Evolutionary conservation across 2,113 vertebrate species (phyloP).

Genomic region (Toxostoma redivivum): DNA sequence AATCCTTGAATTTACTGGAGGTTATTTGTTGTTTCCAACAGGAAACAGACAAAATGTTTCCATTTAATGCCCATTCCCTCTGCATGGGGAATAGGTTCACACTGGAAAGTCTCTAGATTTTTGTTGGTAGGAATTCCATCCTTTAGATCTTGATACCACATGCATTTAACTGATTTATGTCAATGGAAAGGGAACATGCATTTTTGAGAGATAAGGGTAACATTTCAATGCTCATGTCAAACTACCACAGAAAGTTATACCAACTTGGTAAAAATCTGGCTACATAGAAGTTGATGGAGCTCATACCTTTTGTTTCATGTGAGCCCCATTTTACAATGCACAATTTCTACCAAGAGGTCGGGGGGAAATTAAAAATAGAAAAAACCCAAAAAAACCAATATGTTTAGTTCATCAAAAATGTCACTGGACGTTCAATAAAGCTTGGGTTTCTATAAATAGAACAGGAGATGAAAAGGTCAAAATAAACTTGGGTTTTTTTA

Average conservation of each 20-base stretch:
- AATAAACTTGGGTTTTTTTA: background rate
- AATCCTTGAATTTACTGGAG: background rate
- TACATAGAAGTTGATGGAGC: background rate
- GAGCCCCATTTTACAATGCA: background rate
- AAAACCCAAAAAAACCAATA: accelerated
- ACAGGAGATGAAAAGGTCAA: background rate
- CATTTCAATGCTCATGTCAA: background rate
- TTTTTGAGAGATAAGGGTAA: background rate
- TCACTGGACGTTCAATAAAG: background rate
- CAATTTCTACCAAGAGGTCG: background rate
- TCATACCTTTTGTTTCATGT: background rate
- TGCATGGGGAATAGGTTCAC: background rate
- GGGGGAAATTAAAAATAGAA: background rate
- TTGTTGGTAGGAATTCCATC: background rate
- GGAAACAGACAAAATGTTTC: background rate
- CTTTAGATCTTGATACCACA: background rate
- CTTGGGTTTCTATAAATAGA: background rate
- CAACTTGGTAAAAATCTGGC: background rate
- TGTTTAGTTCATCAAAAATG: background rate
- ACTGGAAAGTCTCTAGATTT: background rate
- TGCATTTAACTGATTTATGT: background rate
- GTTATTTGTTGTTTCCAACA: background rate
- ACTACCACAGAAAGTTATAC: background rate
- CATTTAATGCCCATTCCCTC: background rate
- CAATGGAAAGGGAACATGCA: background rate